A percentile compares a stretch with the other conserved stretches of the same genome.
phyloP scores from a whole-genome alignment of 2,113 vertebrate species.

The Hystrix brachyura region DNA sequence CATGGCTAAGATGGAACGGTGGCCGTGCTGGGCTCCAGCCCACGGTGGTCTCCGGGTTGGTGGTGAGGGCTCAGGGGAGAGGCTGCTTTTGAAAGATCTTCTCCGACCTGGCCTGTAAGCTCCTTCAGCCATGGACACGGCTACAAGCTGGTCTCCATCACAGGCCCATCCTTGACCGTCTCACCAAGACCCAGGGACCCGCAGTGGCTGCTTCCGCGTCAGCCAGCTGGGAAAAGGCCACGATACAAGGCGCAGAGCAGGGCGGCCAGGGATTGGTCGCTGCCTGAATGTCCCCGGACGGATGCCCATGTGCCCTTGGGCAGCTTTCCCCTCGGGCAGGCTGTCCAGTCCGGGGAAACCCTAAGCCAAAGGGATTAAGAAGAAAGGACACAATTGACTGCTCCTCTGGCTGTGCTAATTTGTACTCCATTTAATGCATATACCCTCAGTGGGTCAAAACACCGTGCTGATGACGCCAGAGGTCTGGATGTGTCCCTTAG shows the following conservation, averaged over 20 bases:
- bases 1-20: neutral
- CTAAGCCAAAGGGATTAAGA: slow-evolving; percentile 81
- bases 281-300: slow-evolving; percentile 70
- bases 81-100: neutral
- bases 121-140: neutral
- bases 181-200: slow-evolving; percentile 10
- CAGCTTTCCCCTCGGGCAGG: slow-evolving; percentile 65
- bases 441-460: slow-evolving; percentile 16
- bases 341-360: slow-evolving; percentile 71
- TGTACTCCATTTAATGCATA: neutral
- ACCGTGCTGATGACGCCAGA: neutral
- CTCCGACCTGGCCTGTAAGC: neutral
- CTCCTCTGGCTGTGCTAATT: neutral
- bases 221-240: slow-evolving; percentile 47
- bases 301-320: slow-evolving; percentile 78
- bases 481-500: fast-evolving
- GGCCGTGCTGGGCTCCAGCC: neutral
- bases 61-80: neutral
- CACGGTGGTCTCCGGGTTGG: neutral
- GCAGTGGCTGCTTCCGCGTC: slow-evolving; percentile 22
- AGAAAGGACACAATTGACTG: slow-evolving; percentile 51
- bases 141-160: neutral
- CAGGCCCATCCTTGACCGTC: neutral
- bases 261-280: slow-evolving; percentile 71
- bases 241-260: neutral